Conservation (phyloP, 2,888 invertebrate genomes). For the Nymphalis polychloros region DNA sequence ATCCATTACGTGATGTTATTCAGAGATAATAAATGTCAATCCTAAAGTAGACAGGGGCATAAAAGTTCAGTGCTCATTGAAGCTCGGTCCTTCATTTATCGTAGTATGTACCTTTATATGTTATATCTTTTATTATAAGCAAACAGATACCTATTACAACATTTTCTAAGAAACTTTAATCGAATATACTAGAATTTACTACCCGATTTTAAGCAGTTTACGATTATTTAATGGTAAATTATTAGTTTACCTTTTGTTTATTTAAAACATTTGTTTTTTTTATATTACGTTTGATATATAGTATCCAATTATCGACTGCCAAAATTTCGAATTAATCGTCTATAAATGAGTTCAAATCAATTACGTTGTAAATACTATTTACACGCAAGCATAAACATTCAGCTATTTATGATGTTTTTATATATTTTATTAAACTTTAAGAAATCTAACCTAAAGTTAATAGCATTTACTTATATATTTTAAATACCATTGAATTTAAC, state of each 20-base stretch:
- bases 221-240: too few relatives aligned
- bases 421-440: not conserved
- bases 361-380: not conserved
- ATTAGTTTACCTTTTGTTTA: too few relatives aligned
- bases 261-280: too few relatives aligned
- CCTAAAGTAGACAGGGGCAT: slow-evolving; percentile 10
- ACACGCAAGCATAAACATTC: not conserved
- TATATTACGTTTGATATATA: too few relatives aligned
- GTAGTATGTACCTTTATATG: not conserved
- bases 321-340: too few relatives aligned
- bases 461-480: too few relatives aligned
- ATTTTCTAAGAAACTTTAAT: too few relatives aligned
- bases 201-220: too few relatives aligned
- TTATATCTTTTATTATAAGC: not conserved
- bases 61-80: slow-evolving; percentile 10
- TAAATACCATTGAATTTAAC: too few relatives aligned
- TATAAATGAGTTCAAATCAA: not conserved
- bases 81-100: not conserved
- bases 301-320: too few relatives aligned
- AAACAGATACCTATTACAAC: not conserved
- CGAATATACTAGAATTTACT: too few relatives aligned
- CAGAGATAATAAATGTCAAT: slow-evolving; percentile 28
- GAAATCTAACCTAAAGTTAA: too few relatives aligned
- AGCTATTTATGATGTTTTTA: not conserved
- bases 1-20: slow-evolving; percentile 27